A percentile compares a stretch with the other conserved stretches of the same genome.
Evolutionary conservation across 2,888 invertebrate genomes (phyloP).

Genomic region (Eristalinus aeneus): DNA sequence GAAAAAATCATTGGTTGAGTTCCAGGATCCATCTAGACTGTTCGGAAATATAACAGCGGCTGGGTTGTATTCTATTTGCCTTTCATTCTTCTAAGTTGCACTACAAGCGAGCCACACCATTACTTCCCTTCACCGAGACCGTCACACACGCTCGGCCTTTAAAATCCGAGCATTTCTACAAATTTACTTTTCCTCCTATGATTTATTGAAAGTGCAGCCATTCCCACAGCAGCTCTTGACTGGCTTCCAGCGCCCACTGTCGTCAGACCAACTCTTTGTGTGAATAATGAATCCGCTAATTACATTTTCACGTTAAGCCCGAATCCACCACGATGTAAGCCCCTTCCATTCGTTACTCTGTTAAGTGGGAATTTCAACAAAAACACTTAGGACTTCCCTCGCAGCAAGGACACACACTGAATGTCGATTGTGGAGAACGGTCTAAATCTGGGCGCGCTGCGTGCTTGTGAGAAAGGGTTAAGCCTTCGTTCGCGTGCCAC

Average conservation of each 20-base stretch:
- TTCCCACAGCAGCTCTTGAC: neutral
- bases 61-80: too few species aligned
- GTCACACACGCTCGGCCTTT: too few species aligned
- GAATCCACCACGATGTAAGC: conserved; percentile 12
- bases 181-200: too few species aligned
- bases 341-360: conserved; percentile 1
- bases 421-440: neutral
- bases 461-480: conserved; percentile 31
- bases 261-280: conserved; percentile 14
- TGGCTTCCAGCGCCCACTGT: neutral
- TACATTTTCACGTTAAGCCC: conserved; percentile 14
- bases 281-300: conserved; percentile 45
- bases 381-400: conserved; percentile 18
- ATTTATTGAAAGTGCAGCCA: too few species aligned
- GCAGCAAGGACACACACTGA: neutral
- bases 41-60: too few species aligned
- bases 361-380: conserved; percentile 32
- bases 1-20: too few species aligned
- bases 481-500: conserved; percentile 36
- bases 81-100: too few species aligned
- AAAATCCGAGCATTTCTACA: too few species aligned
- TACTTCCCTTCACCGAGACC: too few species aligned
- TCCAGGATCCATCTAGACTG: too few species aligned
- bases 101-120: too few species aligned
- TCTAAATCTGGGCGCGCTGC: neutral